phyloP scores from a whole-genome alignment of 2,113 vertebrate genomes.

The Alethe castanea region DNA sequence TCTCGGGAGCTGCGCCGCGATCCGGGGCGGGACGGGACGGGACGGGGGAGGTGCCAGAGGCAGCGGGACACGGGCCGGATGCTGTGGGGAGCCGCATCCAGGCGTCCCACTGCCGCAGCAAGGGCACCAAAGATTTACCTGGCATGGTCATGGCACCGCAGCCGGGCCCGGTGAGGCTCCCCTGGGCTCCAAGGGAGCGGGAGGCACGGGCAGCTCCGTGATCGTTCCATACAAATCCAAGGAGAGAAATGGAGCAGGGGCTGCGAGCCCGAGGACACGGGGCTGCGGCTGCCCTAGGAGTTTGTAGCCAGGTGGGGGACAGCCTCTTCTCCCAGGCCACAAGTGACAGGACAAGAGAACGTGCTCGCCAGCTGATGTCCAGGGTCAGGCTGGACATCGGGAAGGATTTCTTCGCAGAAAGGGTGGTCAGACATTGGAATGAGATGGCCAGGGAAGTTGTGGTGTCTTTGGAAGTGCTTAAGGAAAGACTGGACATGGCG shows the following conservation, averaged over 20 bases:
- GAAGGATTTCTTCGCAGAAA: not conserved
- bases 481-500: not conserved
- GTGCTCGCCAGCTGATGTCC: not conserved
- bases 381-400: not conserved
- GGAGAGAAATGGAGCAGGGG: not conserved
- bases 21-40: constrained; percentile 8
- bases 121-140: no score
- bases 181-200: not conserved
- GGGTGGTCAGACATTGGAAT: no score
- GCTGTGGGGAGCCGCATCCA: accelerated
- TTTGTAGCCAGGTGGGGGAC: not conserved
- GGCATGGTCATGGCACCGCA: not conserved
- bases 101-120: accelerated
- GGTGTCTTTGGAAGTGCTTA: not conserved
- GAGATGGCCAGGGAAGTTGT: not conserved
- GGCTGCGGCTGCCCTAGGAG: not conserved
- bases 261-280: not conserved
- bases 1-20: not conserved
- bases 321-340: not conserved
- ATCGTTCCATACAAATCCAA: no score
- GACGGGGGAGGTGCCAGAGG: not conserved
- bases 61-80: accelerated
- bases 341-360: not conserved
- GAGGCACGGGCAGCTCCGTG: not conserved
- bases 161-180: accelerated